These are phyloP conservation scores for Hydrolagus affinis DNA, from an alignment of 2,113 vertebrate species.

Conservation along the genomic window DNA sequence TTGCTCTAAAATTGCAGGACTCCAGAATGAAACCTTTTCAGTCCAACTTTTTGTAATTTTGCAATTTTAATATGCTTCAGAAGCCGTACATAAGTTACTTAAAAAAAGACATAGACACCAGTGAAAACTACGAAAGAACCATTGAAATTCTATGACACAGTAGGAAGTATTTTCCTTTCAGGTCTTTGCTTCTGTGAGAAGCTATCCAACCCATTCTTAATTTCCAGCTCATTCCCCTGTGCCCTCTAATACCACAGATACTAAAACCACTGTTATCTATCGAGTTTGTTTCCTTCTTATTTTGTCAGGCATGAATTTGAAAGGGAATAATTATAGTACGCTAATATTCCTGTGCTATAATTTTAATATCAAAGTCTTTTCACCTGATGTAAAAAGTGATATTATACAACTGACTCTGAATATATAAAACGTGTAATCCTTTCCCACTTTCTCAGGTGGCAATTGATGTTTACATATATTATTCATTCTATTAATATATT, in stretches of 20 bases:
- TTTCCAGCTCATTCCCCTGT: too few species aligned
- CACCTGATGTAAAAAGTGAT: conserved; percentile 5
- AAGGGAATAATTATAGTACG: background rate
- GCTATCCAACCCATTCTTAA: too few species aligned
- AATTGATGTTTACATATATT: conserved; percentile 23
- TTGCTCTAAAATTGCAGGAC: too few species aligned
- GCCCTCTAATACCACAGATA: background rate
- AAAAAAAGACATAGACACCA: too few species aligned
- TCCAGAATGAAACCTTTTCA: too few species aligned
- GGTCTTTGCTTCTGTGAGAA: too few species aligned
- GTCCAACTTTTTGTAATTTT: too few species aligned
- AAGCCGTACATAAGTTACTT: too few species aligned
- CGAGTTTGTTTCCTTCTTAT: background rate
- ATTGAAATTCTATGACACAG: too few species aligned
- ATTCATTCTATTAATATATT: conserved; percentile 9
- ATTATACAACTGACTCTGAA: background rate
- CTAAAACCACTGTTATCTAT: background rate
- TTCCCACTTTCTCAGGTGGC: background rate
- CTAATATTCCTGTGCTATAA: background rate
- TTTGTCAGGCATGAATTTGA: background rate
- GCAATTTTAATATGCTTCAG: too few species aligned
- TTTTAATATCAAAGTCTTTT: conserved; percentile 22
- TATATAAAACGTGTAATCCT: background rate
- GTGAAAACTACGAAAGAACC: too few species aligned
- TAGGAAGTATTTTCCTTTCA: too few species aligned